Base-by-base conservation (phyloP, 2,113 vertebrate species). In the Felis chaus region DNA sequence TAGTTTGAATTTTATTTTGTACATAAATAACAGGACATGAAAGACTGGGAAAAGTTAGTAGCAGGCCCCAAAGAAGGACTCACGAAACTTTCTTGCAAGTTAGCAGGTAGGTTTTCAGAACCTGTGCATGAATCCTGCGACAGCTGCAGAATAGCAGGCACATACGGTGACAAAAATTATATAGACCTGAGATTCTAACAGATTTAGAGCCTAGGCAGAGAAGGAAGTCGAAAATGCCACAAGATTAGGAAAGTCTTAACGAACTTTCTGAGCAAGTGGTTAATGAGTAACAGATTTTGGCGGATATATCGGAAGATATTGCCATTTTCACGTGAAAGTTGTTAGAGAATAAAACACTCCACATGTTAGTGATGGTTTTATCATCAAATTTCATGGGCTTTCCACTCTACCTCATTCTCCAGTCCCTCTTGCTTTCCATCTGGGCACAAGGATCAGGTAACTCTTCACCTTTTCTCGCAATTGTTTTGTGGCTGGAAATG, bases 371-470 rank as follows among this genome's bases (percentile, higher is more conserved):
- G 79, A 96, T 74, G 41, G 50, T 29, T 89, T 82, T 85, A 1
- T 57, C 33, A n/a, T 39, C 80, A 78, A 76, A 76, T 85, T 76
- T 81, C 45, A 96, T 97, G 92, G 45, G 6, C 1, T 91, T 85
- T 81, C 55, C 18, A 66, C 29, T 81, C 23, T 29, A 29, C 33
- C 25, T 16, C 21, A 39, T 74, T 31, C 25, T 71, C 27, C 82
- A 79, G 55, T 36, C 97, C 12, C 25, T 98, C n/a, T 23, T 92
- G 18, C n/a, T 97, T 89, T 41, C 15, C 57, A 50, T 82, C 14
- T 89, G 66, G n/a, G 12, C 53, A 65, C 71, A 82, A 73, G 55
- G 48, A 86, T 36, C 81, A 94, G 95, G 97, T 98, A 97, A 94
- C 2, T 66, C 18, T 80, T 84, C 41, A 88, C 33, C 76, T 89